phyloP scores from a whole-genome alignment of 2,888 invertebrate species.

The Cremastinae sp. region DNA sequence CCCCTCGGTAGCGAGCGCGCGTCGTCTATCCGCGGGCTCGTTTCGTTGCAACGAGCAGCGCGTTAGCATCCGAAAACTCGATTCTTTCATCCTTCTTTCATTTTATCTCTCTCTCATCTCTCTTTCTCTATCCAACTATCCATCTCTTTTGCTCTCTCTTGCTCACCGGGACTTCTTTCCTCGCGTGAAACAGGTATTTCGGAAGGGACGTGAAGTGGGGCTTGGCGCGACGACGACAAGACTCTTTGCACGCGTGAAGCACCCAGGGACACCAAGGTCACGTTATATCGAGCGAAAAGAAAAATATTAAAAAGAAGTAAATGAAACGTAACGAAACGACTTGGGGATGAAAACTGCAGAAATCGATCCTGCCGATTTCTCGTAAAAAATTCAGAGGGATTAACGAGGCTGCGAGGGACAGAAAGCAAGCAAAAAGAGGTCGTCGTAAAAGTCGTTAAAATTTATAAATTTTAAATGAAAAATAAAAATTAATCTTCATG shows the following conservation, averaged over 20 bases:
- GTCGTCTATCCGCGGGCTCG: not conserved
- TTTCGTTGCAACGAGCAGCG: constrained; percentile 30
- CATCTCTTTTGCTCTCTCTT: constrained; percentile 32
- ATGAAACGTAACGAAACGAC: not conserved
- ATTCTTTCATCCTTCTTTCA: constrained; percentile 23
- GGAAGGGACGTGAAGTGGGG: constrained; percentile 48
- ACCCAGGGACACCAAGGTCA: constrained; percentile 53
- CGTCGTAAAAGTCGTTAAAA: no score
- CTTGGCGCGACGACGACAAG: constrained; percentile 62
- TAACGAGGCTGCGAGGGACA: no score
- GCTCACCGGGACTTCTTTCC: constrained; percentile 58
- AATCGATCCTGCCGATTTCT: constrained; percentile 3
- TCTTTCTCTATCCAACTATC: constrained; percentile 47
- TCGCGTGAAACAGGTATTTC: constrained; percentile 72
- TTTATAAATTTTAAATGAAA: no score
- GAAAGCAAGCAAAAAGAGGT: no score
- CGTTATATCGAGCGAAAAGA: constrained; percentile 38
- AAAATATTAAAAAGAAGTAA: constrained; percentile 9
- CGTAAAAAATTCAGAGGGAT: not conserved
- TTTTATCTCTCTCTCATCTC: constrained; percentile 47
- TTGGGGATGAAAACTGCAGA: not conserved
- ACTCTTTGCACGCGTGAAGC: constrained; percentile 41
- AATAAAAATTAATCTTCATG: no score
- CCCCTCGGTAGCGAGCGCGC: not conserved
- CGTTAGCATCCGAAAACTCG: constrained; percentile 48